phyloP scores from a whole-genome alignment of 2,888 invertebrate genomes.

The Petrolisthes manimaculis region DNA sequence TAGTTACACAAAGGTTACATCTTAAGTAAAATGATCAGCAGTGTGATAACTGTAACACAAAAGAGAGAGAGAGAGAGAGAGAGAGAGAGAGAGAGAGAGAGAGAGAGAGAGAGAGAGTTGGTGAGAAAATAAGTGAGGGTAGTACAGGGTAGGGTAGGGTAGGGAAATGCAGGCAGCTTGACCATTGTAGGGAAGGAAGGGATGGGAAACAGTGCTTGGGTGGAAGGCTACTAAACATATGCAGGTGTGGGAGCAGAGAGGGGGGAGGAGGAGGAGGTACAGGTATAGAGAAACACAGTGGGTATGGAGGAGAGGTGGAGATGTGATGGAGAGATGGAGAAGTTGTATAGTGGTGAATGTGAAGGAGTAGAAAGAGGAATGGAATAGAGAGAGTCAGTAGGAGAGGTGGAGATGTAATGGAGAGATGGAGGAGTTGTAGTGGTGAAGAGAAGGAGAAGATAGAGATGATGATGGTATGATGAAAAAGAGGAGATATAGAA shows the following conservation, averaged over 20 bases:
- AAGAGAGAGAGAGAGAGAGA: not conserved
- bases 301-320: not conserved
- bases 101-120: not conserved
- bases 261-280: not conserved
- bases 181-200: not conserved
- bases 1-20: too few species aligned
- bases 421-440: not conserved
- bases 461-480: too few species aligned
- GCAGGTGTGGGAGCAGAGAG: not conserved
- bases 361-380: not conserved
- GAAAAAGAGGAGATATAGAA: not conserved
- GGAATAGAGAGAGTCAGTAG: not conserved
- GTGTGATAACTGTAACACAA: too few species aligned
- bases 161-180: not conserved
- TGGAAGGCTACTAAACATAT: not conserved
- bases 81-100: slow-evolving; percentile 8
- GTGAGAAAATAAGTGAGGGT: not conserved
- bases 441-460: not conserved
- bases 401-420: not conserved
- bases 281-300: not conserved
- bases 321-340: not conserved
- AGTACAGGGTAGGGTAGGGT: not conserved
- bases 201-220: not conserved
- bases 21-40: too few species aligned
- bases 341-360: not conserved